Conservation (phyloP, 2,113 vertebrate species). For the Xenotilapia longispinis region DNA sequence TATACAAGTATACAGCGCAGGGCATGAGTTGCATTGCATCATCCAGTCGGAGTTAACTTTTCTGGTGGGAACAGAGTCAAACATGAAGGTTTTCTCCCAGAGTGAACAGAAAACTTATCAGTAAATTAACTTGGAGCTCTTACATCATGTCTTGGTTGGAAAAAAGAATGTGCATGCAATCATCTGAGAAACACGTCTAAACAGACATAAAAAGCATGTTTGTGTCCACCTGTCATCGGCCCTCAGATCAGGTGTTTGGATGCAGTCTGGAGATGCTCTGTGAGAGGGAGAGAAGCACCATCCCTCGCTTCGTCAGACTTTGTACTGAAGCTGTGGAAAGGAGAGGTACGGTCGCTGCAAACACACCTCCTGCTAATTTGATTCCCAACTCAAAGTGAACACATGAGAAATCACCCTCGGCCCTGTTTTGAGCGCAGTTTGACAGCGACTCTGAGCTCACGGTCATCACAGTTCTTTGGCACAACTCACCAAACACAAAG, state of each 20-base stretch:
- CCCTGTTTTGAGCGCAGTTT: background rate
- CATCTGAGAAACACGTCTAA: background rate
- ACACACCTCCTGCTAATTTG: background rate
- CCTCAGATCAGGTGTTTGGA: slow-evolving; percentile 89
- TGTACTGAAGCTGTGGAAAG: slow-evolving; percentile 83
- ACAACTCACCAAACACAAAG: background rate
- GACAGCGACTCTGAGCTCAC: background rate
- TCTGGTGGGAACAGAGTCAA: slow-evolving; percentile 28
- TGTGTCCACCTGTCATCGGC: slow-evolving; percentile 14
- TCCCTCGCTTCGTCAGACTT: slow-evolving; percentile 84
- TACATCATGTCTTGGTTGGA: slow-evolving; percentile 26
- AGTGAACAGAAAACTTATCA: background rate
- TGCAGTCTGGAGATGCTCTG: slow-evolving; percentile 86
- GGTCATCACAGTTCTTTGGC: background rate
- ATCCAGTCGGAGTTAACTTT: slow-evolving; percentile 19
- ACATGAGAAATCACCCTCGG: background rate
- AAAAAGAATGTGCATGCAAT: background rate
- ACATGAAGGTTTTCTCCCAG: slow-evolving; percentile 2
- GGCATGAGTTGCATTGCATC: slow-evolving; percentile 39
- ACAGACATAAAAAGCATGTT: background rate
- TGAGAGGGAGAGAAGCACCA: slow-evolving; percentile 75
- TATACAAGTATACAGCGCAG: background rate
- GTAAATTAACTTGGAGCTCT: slow-evolving; percentile 8
- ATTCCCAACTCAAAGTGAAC: background rate
- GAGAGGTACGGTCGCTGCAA: slow-evolving; percentile 70